Conservation (phyloP, 2,888 invertebrate genomes). For the Neria commutata region DNA sequence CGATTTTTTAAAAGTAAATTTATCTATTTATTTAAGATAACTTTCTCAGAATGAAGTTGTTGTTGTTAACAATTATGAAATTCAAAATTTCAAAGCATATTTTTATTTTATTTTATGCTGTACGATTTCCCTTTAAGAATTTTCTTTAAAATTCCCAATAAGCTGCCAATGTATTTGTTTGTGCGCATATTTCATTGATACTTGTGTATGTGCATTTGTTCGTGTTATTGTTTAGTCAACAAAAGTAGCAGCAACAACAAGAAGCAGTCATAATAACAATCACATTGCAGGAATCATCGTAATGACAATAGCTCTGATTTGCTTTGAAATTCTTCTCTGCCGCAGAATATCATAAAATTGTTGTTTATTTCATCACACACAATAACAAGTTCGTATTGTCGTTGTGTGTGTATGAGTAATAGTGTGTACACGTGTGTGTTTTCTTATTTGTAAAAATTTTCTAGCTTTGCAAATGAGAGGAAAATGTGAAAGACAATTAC, state of each 20-base stretch:
- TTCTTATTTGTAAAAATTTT: too few relatives aligned
- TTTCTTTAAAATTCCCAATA: too few relatives aligned
- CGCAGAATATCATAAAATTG: slow-evolving; percentile 10
- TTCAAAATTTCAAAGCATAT: too few relatives aligned
- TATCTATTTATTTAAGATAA: too few relatives aligned
- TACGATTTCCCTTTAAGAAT: too few relatives aligned
- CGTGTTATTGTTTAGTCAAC: slow-evolving; percentile 13
- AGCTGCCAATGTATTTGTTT: neutral
- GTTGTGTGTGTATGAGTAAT: neutral
- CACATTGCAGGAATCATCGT: slow-evolving; percentile 1
- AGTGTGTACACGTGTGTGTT: neutral
- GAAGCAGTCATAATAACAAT: neutral
- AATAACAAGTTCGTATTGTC: neutral
- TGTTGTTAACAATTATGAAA: too few relatives aligned
- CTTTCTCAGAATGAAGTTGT: too few relatives aligned
- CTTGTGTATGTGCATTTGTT: neutral
- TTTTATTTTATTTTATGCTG: too few relatives aligned
- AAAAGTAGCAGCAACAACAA: slow-evolving; percentile 9
- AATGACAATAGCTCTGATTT: slow-evolving; percentile 4
- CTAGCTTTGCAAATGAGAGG: neutral
- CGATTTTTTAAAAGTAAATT: too few relatives aligned
- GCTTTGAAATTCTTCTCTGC: too few relatives aligned
- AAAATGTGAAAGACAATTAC: neutral
- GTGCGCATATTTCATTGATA: neutral
- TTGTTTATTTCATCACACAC: slow-evolving; percentile 1